Conservation (phyloP, 2,797 vertebrate species). For the Atherinosoma microstoma region DNA sequence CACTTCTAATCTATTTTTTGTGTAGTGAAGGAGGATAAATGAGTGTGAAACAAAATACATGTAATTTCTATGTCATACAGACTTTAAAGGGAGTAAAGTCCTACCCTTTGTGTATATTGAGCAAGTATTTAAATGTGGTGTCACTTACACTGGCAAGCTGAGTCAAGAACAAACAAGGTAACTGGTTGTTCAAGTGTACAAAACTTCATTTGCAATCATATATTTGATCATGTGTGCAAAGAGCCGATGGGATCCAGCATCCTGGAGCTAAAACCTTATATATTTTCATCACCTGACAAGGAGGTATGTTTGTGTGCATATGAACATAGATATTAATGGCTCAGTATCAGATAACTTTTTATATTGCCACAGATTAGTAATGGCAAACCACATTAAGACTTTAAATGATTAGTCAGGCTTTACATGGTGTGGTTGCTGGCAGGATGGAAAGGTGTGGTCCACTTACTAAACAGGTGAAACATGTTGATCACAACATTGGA, state of each 20-base stretch:
- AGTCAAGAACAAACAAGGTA: conserved; percentile 23
- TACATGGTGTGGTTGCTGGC: neutral
- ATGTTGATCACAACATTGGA: conserved; percentile 21
- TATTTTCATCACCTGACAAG: neutral
- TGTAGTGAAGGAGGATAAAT: neutral
- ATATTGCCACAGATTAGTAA: neutral
- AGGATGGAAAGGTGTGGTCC: conserved; percentile 38
- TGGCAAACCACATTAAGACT: neutral
- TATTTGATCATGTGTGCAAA: conserved; percentile 23
- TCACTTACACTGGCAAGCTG: neutral
- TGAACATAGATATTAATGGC: neutral
- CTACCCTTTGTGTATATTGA: conserved; percentile 3
- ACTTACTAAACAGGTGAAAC: conserved; percentile 24
- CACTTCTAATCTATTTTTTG: neutral
- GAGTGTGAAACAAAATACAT: neutral
- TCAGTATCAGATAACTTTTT: neutral
- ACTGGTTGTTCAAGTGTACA: conserved; percentile 12
- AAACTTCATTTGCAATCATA: conserved; percentile 1
- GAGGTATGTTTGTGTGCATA: neutral
- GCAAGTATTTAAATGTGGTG: neutral
- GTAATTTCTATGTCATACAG: neutral
- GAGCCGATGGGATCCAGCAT: conserved; percentile 29
- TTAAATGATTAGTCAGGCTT: too few species aligned
- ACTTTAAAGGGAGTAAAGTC: neutral
- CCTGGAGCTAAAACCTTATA: neutral